Base-by-base conservation (phyloP, 2,797 vertebrate genomes). In the Sorex maritimensis region DNA sequence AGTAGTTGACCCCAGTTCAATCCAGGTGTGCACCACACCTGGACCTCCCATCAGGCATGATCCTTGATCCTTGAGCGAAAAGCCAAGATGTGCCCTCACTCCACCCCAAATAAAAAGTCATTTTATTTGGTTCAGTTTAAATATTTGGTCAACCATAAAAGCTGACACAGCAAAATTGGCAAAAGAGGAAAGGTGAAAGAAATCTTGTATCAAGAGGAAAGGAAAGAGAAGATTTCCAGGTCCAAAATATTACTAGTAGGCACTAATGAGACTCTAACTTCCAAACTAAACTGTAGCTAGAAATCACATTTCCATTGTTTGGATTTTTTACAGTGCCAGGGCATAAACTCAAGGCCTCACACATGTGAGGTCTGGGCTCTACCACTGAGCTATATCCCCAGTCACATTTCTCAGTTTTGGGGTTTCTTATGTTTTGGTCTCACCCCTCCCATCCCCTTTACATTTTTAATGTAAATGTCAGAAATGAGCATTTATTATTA, bases 191-290 rank as follows among this genome's bases (percentile, higher is more conserved):
- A 38, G 2, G 2, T 75, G 69, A 84, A 84, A 26, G 4, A n/a
- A 85, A 68, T 58, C n/a, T 73, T 73, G 14, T 38, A 81, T 23
- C 85, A 21, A 28, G 41, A 90, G 41, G 69, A 94, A 90, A 93
- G 34, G 15, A 61, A 71, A 77, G n/a, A 81, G 49, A 86, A 6
- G 77, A 65, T 88, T 75, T 84, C 61, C 69, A 88, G 23, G 52
- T 83, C 79, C 67, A 88, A 55, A 19, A 38, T 10, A 2, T 63
- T 92, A 79, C 24, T 78, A 68, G 72, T 10, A 38, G n/a, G 2
- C 21, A 72, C 41, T 80, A 4, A 71, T 28, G 28, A 93, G 58
- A 81, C 9, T 69, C n/a, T 58, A 78, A n/a, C 49, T 92, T 91
- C 61, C 87, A 93, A 91, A 84, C 30, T 71, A 80, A 81, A 74